Evolutionary conservation across 2,797 vertebrate species (phyloP).

Genomic region (Sebastes minor): DNA sequence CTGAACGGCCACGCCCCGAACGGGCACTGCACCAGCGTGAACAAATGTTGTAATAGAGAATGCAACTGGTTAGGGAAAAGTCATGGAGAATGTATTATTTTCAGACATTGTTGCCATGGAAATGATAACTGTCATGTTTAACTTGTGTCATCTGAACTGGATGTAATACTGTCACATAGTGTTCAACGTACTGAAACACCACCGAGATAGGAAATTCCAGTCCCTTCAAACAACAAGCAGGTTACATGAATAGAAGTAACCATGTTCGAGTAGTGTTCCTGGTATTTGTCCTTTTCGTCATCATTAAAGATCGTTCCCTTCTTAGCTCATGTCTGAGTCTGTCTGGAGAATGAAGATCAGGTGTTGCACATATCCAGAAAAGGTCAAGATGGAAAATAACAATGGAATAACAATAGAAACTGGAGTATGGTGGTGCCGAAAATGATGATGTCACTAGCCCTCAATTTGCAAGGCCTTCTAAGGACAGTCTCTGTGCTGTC

Average conservation of each 20-base stretch:
- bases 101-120: slow-evolving; percentile 22
- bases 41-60: not conserved
- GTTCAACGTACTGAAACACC: not conserved
- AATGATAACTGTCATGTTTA: slow-evolving; percentile 13
- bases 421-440: slow-evolving; percentile 34
- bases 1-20: too few species aligned
- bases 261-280: slow-evolving; percentile 26
- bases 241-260: slow-evolving; percentile 10
- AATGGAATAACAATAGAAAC: slow-evolving; percentile 69
- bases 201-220: not conserved
- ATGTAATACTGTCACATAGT: not conserved
- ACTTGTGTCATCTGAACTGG: not conserved
- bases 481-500: slow-evolving; percentile 68
- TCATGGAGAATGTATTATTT: slow-evolving; percentile 3
- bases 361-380: slow-evolving; percentile 60
- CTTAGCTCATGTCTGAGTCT: slow-evolving; percentile 75
- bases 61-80: not conserved
- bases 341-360: slow-evolving; percentile 61
- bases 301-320: slow-evolving; percentile 60
- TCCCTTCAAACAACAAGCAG: slow-evolving; percentile 6
- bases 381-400: slow-evolving; percentile 71
- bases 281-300: slow-evolving; percentile 55
- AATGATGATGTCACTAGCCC: slow-evolving; percentile 66
- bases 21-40: not conserved
- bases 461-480: slow-evolving; percentile 69